These are phyloP conservation scores for Siniperca obscura DNA, from an alignment of 2,797 vertebrate species.

Conservation along the genomic window DNA sequence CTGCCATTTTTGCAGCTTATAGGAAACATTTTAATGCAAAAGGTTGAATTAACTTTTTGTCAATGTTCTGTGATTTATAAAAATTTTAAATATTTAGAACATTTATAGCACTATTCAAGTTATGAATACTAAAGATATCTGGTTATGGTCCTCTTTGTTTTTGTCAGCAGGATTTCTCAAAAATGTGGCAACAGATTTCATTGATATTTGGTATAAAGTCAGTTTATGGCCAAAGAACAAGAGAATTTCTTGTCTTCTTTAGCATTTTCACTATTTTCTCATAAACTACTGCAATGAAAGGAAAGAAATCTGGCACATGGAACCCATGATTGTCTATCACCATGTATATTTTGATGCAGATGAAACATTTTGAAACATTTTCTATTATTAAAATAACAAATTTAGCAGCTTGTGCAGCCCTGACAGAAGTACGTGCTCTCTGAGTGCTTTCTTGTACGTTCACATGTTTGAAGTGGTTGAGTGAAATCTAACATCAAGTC, in stretches of 20 bases:
- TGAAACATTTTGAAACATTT: background rate
- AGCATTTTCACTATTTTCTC: background rate
- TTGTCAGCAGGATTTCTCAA: background rate
- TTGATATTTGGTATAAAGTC: background rate
- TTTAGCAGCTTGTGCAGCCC: slow-evolving; percentile 6
- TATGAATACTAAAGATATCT: no score
- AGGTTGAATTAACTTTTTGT: background rate
- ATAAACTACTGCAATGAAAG: background rate
- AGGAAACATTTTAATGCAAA: background rate
- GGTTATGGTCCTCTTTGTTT: background rate
- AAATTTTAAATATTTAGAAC: background rate
- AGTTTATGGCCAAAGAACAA: background rate
- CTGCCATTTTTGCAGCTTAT: background rate
- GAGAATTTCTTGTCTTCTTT: background rate
- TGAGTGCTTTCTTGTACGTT: slow-evolving; percentile 41
- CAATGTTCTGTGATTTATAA: no score
- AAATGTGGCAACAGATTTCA: background rate
- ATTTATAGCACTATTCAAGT: background rate
- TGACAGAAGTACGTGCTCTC: background rate
- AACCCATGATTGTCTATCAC: background rate
- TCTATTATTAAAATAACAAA: slow-evolving; percentile 2
- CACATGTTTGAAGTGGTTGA: slow-evolving; percentile 36
- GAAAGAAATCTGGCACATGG: background rate
- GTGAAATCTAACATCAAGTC: slow-evolving; percentile 35
- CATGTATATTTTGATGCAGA: background rate